phyloP scores from a whole-genome alignment of 2,888 invertebrate species.

The Epicampocera succincta region DNA sequence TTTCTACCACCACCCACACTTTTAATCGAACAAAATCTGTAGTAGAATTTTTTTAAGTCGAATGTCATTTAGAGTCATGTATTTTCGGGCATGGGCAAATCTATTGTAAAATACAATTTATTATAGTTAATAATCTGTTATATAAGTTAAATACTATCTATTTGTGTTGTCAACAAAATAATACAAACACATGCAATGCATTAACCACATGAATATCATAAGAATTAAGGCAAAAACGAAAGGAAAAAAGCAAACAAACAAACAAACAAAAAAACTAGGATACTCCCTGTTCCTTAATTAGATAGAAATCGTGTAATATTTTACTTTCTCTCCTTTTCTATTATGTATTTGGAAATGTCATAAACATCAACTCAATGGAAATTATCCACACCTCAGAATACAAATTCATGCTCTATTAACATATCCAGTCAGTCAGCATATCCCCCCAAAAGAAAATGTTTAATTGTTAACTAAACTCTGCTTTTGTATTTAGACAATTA shows the following conservation, averaged over 20 bases:
- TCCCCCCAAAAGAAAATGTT: slow-evolving; percentile 40
- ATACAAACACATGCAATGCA: neutral
- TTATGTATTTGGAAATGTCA: neutral
- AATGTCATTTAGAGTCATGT: slow-evolving; percentile 31
- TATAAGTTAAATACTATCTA: slow-evolving; percentile 30
- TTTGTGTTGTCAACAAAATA: slow-evolving; percentile 5
- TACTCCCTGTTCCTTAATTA: neutral
- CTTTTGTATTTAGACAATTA: slow-evolving; percentile 43
- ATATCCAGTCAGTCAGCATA: slow-evolving; percentile 66
- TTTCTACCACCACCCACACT: slow-evolving; percentile 29
- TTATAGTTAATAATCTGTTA: slow-evolving; percentile 51
- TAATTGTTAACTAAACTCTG: slow-evolving; percentile 35
- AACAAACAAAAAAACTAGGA: neutral
- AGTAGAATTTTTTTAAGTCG: slow-evolving; percentile 59
- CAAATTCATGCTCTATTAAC: slow-evolving; percentile 57
- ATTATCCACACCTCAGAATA: slow-evolving; percentile 7
- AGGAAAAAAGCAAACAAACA: slow-evolving; percentile 5
- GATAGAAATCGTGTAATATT: slow-evolving; percentile 24
- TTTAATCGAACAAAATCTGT: slow-evolving; percentile 58
- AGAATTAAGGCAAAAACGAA: neutral
- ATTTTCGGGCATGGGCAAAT: slow-evolving; percentile 37
- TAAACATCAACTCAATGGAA: neutral
- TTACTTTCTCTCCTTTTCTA: neutral
- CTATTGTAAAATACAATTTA: slow-evolving; percentile 54
- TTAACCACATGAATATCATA: too few species aligned